Conservation (phyloP, 2,113 vertebrate species). For the Ellobius talpinus region DNA sequence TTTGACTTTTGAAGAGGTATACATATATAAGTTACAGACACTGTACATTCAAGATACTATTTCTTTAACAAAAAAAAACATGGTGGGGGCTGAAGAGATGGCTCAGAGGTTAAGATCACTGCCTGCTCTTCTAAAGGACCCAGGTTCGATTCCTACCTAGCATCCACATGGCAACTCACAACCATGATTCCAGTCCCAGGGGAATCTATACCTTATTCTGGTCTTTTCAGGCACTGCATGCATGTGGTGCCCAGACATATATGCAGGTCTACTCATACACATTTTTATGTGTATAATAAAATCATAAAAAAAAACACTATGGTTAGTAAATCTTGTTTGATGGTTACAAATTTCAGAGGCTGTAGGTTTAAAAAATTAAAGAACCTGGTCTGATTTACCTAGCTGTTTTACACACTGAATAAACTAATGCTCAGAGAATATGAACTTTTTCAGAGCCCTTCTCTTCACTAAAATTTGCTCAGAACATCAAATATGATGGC, state of each 20-base stretch:
- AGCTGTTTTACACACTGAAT: background rate
- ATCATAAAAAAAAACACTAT: background rate
- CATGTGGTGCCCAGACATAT: too few species aligned
- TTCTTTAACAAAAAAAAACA: background rate
- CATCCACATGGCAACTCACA: background rate
- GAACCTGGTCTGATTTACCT: conserved; percentile 55
- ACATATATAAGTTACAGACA: background rate
- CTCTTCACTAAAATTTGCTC: background rate
- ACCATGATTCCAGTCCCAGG: background rate
- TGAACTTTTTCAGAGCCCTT: conserved; percentile 19
- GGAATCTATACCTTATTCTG: background rate
- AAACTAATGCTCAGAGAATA: background rate
- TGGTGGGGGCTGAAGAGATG: background rate
- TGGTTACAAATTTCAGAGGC: background rate
- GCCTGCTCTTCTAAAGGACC: background rate
- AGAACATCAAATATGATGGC: conserved; percentile 8
- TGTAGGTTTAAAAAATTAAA: background rate
- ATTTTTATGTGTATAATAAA: too few species aligned
- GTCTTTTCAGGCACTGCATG: background rate
- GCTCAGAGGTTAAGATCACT: background rate
- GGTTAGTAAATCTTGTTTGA: background rate
- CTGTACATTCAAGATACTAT: background rate
- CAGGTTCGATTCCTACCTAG: background rate
- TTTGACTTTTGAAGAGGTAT: background rate
- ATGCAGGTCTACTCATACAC: background rate